Percentiles rank a stretch among this genome's conserved stretches.
phyloP scores from a whole-genome alignment of 2,797 vertebrate genomes.

The Megaceryle alcyon region DNA sequence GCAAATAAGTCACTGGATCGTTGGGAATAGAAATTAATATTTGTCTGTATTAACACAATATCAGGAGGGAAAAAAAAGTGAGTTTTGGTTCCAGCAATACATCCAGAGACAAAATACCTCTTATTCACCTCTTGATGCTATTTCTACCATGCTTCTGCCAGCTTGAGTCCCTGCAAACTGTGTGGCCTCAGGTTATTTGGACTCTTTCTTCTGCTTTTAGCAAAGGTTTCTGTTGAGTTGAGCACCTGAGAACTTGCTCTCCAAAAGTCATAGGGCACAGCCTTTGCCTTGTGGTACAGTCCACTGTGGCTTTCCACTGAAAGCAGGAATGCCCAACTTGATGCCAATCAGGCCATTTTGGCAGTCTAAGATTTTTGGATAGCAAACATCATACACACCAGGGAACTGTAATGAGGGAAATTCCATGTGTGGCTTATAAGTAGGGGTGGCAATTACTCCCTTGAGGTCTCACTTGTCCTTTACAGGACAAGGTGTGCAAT shows the following conservation, averaged over 20 bases:
- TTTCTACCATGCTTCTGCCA: background rate
- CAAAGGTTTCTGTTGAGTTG: background rate
- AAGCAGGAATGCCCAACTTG: background rate
- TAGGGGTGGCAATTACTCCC: background rate
- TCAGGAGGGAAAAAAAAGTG: background rate
- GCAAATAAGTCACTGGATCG: background rate
- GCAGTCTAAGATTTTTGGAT: background rate
- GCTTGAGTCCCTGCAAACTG: background rate
- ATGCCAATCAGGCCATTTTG: background rate
- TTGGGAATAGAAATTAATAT: background rate
- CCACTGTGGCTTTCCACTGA: fast-evolving
- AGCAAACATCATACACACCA: background rate
- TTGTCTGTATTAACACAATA: background rate
- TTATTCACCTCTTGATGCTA: background rate
- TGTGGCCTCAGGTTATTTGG: background rate
- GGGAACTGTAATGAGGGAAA: background rate
- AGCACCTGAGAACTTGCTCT: background rate
- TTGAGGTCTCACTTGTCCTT: background rate
- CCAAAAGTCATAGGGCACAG: background rate
- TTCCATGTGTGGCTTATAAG: background rate
- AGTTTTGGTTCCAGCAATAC: background rate
- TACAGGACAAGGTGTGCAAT: background rate
- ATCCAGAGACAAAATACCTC: background rate
- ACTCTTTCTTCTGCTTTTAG: background rate
- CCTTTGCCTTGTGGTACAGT: fast-evolving